These are phyloP conservation scores for Clarias fuscus DNA, from an alignment of 2,797 vertebrate species.

Conservation along the genomic window DNA sequence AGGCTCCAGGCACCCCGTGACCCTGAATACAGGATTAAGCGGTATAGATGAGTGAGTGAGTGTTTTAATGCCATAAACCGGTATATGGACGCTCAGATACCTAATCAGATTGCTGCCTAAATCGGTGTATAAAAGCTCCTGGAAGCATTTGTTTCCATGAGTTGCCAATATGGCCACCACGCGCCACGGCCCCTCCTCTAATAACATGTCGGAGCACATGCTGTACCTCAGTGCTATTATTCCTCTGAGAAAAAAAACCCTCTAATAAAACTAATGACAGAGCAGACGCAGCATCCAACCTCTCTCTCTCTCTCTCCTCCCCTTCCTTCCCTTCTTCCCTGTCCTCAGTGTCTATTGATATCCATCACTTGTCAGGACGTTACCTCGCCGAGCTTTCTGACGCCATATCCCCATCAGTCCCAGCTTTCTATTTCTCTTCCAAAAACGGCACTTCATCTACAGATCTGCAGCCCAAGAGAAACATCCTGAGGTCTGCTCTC, in stretches of 20 bases:
- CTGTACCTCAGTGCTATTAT: conserved; percentile 8
- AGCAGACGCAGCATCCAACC: conserved; percentile 7
- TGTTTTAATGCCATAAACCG: background rate
- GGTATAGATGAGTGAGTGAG: no score
- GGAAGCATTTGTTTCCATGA: background rate
- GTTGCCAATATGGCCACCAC: background rate
- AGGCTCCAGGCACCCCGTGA: no score
- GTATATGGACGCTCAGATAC: background rate
- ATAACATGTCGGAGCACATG: background rate
- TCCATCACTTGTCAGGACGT: conserved; percentile 43
- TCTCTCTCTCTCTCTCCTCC: conserved; percentile 55
- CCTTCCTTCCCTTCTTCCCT: conserved; percentile 47
- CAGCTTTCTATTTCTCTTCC: conserved; percentile 4
- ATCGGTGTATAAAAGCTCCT: background rate
- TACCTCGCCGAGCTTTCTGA: conserved; percentile 35
- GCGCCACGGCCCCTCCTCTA: background rate
- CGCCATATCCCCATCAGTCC: background rate
- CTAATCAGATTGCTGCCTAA: background rate
- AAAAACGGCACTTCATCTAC: conserved; percentile 10
- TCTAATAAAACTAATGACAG: conserved; percentile 27
- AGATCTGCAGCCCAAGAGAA: conserved; percentile 21
- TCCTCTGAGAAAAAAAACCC: conserved; percentile 4
- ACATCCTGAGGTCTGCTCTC: conserved; percentile 4
- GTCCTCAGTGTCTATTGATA: conserved; percentile 50
- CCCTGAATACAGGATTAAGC: no score